Conservation (phyloP, 2,888 invertebrate species). For the Ennomos fuscantarius region DNA sequence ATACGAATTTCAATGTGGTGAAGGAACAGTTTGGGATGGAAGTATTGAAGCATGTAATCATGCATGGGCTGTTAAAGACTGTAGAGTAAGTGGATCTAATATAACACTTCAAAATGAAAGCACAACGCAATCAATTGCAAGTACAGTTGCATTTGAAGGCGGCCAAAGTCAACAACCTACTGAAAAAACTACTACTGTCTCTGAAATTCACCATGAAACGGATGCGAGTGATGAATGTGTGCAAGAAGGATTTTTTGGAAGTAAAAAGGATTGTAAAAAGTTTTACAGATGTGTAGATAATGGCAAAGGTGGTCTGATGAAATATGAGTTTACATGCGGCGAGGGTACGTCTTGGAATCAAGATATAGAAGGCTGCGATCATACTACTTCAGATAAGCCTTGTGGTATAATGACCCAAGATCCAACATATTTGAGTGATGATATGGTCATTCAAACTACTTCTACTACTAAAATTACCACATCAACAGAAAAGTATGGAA, state of each 20-base stretch:
- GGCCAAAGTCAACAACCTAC: constrained; percentile 23
- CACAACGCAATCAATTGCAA: constrained; percentile 35
- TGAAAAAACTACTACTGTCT: constrained; percentile 26
- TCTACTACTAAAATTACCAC: constrained; percentile 18
- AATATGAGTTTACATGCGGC: constrained; percentile 85
- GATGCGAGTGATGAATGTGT: constrained; percentile 26
- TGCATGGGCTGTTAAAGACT: constrained; percentile 32
- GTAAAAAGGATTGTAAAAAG: constrained; percentile 84
- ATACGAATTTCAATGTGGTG: constrained; percentile 85
- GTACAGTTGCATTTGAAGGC: constrained; percentile 29
- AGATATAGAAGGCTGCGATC: constrained; percentile 79
- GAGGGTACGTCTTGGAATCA: constrained; percentile 87
- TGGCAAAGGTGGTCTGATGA: constrained; percentile 71
- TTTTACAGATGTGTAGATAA: constrained; percentile 88
- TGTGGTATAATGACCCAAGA: constrained; percentile 24
- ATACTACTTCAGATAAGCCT: constrained; percentile 44
- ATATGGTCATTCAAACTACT: constrained; percentile 25
- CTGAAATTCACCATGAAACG: constrained; percentile 14
- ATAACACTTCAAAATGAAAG: constrained; percentile 28
- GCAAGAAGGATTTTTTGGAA: constrained; percentile 84
- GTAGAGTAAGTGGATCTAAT: constrained; percentile 41
- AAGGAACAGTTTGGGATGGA: constrained; percentile 87
- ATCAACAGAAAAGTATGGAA: constrained; percentile 1
- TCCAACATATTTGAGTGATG: constrained; percentile 27
- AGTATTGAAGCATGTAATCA: constrained; percentile 81